Conservation (phyloP, 2,797 vertebrate genomes). For the Novumbra hubbsi region DNA sequence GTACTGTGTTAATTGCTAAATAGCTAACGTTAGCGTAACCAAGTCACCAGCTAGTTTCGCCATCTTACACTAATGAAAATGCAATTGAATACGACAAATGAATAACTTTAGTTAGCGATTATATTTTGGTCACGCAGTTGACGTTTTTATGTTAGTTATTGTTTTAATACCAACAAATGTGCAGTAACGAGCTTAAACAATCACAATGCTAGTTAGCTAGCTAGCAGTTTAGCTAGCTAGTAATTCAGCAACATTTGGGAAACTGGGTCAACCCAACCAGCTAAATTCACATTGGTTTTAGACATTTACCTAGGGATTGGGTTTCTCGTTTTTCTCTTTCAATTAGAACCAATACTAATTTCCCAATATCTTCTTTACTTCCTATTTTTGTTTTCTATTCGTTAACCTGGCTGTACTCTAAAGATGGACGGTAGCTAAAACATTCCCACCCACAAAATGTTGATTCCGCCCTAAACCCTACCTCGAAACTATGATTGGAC, state of each 20-base stretch:
- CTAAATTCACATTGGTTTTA: slow-evolving; percentile 60
- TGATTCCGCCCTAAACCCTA: slow-evolving; percentile 56
- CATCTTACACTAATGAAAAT: slow-evolving; percentile 42
- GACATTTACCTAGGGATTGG: slow-evolving; percentile 75
- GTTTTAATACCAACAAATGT: slow-evolving; percentile 53
- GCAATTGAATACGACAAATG: slow-evolving; percentile 22
- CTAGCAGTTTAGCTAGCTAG: slow-evolving; percentile 18
- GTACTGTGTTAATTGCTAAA: too few species aligned
- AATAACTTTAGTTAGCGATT: slow-evolving; percentile 46
- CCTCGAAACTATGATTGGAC: slow-evolving; percentile 52
- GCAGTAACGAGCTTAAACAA: slow-evolving; percentile 66
- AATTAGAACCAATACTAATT: slow-evolving; percentile 70
- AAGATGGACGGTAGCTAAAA: slow-evolving; percentile 79
- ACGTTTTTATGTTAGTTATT: slow-evolving; percentile 39
- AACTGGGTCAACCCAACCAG: slow-evolving; percentile 66
- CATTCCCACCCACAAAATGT: slow-evolving; percentile 61
- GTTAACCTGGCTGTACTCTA: slow-evolving; percentile 78
- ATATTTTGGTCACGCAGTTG: slow-evolving; percentile 32
- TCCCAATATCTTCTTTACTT: slow-evolving; percentile 75
- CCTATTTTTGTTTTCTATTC: slow-evolving; percentile 78
- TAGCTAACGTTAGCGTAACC: slow-evolving; percentile 13
- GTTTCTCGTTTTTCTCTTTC: slow-evolving; percentile 74
- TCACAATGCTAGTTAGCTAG: slow-evolving; percentile 50
- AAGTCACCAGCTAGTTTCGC: slow-evolving; percentile 52
- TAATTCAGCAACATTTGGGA: slow-evolving; percentile 69